Percentiles rank a stretch among this genome's conserved stretches.
phyloP scores from a whole-genome alignment of 2,113 vertebrate species.

The Melospiza georgiana region DNA sequence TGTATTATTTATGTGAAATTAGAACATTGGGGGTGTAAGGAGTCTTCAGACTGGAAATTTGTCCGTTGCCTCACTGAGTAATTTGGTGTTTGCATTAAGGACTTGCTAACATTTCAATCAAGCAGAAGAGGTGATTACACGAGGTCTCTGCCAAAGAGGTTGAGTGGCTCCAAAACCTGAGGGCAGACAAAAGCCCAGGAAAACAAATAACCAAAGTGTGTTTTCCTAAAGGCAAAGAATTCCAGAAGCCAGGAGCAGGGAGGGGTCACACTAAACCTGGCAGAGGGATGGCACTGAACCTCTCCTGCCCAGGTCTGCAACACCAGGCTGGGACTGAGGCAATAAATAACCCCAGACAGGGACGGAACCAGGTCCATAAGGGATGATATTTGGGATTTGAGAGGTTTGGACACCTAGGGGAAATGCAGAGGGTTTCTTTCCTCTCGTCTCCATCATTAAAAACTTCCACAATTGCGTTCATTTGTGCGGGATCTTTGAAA shows the following conservation, averaged over 20 bases:
- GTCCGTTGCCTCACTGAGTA: background rate
- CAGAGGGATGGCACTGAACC: background rate
- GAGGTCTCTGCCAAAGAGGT: background rate
- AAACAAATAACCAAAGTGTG: background rate
- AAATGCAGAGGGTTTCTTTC: background rate
- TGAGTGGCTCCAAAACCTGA: background rate
- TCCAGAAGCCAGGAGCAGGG: background rate
- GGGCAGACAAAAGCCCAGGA: background rate
- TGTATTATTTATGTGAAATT: background rate
- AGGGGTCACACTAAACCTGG: background rate
- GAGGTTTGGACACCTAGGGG: background rate
- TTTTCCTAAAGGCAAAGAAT: background rate
- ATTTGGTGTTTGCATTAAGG: background rate
- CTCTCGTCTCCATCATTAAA: rapidly evolving
- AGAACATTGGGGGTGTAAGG: background rate
- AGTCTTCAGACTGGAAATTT: background rate
- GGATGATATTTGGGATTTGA: background rate
- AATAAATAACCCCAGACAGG: background rate
- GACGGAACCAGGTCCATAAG: background rate
- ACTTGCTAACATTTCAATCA: background rate
- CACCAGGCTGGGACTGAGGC: background rate
- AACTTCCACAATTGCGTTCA: rapidly evolving
- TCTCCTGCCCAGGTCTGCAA: background rate
- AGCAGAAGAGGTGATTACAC: background rate
- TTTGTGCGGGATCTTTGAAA: background rate